Conservation (phyloP, 2,113 vertebrate species). For the Centropus unirufus region DNA sequence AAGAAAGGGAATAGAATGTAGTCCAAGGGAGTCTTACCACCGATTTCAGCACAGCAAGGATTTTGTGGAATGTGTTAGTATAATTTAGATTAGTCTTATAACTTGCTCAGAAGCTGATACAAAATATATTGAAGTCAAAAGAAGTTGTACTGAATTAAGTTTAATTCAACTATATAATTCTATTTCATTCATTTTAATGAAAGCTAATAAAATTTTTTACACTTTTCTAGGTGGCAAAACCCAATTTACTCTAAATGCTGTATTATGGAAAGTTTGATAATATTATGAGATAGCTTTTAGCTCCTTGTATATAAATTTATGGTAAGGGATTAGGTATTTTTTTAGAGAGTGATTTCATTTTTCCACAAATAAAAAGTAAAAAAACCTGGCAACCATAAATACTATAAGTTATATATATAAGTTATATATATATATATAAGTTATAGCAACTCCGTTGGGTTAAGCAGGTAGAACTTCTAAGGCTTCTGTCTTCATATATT, state of each 20-base stretch:
- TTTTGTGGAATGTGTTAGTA: neutral
- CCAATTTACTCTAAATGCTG: neutral
- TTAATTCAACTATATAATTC: neutral
- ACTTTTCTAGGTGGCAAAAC: neutral
- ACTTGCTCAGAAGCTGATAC: neutral
- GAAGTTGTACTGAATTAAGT: neutral
- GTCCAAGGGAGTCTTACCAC: neutral
- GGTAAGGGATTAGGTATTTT: rapidly evolving
- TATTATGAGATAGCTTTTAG: neutral
- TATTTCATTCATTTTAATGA: neutral
- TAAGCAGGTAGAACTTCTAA: neutral
- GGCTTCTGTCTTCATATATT: neutral
- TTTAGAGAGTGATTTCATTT: neutral
- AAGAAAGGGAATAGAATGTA: neutral
- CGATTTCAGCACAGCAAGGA: neutral
- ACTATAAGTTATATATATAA: no score
- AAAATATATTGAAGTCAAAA: neutral
- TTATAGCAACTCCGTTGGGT: neutral
- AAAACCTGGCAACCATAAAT: neutral
- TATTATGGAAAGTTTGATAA: neutral
- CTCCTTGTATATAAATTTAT: neutral
- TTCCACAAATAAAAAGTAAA: neutral
- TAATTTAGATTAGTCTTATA: neutral
- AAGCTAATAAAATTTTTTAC: neutral
- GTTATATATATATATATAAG: no score